A percentile compares a stretch with the other conserved stretches of the same genome.
Evolutionary conservation across 2,888 invertebrate genomes (phyloP).

Genomic region (Argyresthia albistria): DNA sequence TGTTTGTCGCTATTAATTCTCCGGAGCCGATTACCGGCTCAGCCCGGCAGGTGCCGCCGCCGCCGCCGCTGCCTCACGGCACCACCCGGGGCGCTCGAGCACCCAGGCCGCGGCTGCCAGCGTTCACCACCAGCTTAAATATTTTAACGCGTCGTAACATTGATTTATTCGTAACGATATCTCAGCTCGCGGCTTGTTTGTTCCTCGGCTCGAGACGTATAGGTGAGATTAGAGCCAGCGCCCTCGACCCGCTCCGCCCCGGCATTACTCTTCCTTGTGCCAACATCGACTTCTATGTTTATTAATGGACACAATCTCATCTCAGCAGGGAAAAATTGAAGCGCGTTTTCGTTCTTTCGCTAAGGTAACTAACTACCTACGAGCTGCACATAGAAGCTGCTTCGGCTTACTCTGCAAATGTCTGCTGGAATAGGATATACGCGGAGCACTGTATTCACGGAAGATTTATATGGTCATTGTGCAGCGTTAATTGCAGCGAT

Average conservation of each 20-base stretch:
- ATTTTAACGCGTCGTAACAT: slow-evolving; percentile 71
- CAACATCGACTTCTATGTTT: slow-evolving; percentile 29
- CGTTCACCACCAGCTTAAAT: slow-evolving; percentile 70
- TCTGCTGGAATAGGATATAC: slow-evolving; percentile 26
- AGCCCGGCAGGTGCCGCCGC: slow-evolving; percentile 1
- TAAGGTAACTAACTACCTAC: not conserved
- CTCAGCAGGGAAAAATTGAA: slow-evolving; percentile 8
- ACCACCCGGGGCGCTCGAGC: slow-evolving; percentile 35
- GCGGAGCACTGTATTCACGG: slow-evolving; percentile 48
- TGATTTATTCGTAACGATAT: slow-evolving; percentile 69
- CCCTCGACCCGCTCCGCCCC: slow-evolving; percentile 35
- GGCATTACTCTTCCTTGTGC: slow-evolving; percentile 30
- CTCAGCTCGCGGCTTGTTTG: slow-evolving; percentile 67
- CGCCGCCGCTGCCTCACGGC: slow-evolving; percentile 23
- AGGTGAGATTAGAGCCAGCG: slow-evolving; percentile 53
- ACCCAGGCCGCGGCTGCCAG: slow-evolving; percentile 15
- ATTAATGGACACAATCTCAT: slow-evolving; percentile 35
- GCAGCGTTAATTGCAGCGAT: slow-evolving; percentile 65
- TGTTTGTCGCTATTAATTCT: slow-evolving; percentile 4
- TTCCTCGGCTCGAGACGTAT: slow-evolving; percentile 64
- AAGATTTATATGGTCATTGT: slow-evolving; percentile 68
- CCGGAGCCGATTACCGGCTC: slow-evolving; percentile 1
- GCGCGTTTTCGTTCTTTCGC: not conserved
- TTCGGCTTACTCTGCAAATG: slow-evolving; percentile 11
- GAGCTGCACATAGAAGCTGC: not conserved